These are phyloP conservation scores for Canis aureus DNA, from an alignment of 2,113 vertebrate species.

Conservation along the genomic window DNA sequence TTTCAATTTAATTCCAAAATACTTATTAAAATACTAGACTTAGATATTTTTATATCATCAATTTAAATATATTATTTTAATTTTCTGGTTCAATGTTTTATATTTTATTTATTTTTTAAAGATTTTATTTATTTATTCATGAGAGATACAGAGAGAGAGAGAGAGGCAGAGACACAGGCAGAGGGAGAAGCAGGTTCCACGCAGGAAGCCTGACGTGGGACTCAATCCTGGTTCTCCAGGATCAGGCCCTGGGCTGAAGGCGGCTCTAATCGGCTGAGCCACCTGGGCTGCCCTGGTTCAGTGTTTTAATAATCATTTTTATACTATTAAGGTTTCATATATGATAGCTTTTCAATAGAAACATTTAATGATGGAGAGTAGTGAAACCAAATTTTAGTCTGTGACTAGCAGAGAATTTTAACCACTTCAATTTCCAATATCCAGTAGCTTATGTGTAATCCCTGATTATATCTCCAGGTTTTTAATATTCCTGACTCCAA, in stretches of 20 bases:
- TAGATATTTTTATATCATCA: not conserved
- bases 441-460: slow-evolving; percentile 23
- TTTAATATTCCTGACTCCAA: slow-evolving; percentile 60
- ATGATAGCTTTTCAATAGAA: not conserved
- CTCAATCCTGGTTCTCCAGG: too few species aligned
- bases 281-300: not conserved
- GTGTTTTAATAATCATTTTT: slow-evolving; percentile 43
- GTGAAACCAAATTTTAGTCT: slow-evolving; percentile 41
- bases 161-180: too few species aligned
- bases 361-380: not conserved
- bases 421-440: slow-evolving; percentile 13
- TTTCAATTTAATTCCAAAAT: not conserved
- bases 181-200: too few species aligned
- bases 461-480: slow-evolving; percentile 4
- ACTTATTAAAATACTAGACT: not conserved
- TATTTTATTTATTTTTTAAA: too few species aligned
- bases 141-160: too few species aligned
- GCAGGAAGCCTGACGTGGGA: too few species aligned
- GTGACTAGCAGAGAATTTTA: slow-evolving; percentile 49
- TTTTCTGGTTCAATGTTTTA: slow-evolving; percentile 47
- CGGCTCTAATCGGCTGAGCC: too few species aligned
- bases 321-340: not conserved
- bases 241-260: too few species aligned
- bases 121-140: too few species aligned
- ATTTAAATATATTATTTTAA: slow-evolving; percentile 42